These are phyloP conservation scores for Hemiprocne comata DNA, from an alignment of 2,113 vertebrate species.

Conservation along the genomic window DNA sequence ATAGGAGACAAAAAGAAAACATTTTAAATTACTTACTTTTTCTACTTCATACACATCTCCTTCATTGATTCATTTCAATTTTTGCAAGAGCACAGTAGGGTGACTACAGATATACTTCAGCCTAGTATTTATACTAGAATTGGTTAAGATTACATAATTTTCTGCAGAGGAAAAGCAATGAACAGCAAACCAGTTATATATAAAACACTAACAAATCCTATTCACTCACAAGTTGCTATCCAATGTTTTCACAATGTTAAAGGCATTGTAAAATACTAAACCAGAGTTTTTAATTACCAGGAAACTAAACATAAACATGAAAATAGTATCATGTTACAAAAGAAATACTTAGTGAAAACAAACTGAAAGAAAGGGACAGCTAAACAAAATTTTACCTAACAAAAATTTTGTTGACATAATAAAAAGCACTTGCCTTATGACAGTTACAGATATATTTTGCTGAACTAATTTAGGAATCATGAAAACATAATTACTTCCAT, in stretches of 20 bases:
- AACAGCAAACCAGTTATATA: neutral
- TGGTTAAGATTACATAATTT: neutral
- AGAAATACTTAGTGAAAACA: neutral
- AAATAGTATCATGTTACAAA: neutral
- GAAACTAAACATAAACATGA: neutral
- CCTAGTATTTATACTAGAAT: neutral
- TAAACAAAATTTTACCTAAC: constrained; percentile 36
- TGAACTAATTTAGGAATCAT: constrained; percentile 66
- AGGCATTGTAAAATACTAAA: neutral
- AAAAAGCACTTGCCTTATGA: constrained; percentile 59
- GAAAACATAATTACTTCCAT: constrained; percentile 70
- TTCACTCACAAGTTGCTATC: neutral
- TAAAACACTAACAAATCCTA: neutral
- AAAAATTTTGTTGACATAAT: constrained; percentile 66
- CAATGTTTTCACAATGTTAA: neutral
- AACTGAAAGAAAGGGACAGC: neutral
- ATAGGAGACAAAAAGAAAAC: neutral
- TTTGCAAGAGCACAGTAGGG: neutral
- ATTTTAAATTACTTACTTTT: neutral
- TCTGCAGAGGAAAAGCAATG: neutral
- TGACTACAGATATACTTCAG: neutral
- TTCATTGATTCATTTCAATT: neutral
- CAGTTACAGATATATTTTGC: constrained; percentile 58
- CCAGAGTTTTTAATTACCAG: neutral
- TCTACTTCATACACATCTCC: neutral